Percentiles rank a stretch among this genome's conserved stretches.
Conservation (phyloP, 37 sponge, comb jelly and placozoan genomes). For the Aplysina aerophoba region DNA sequence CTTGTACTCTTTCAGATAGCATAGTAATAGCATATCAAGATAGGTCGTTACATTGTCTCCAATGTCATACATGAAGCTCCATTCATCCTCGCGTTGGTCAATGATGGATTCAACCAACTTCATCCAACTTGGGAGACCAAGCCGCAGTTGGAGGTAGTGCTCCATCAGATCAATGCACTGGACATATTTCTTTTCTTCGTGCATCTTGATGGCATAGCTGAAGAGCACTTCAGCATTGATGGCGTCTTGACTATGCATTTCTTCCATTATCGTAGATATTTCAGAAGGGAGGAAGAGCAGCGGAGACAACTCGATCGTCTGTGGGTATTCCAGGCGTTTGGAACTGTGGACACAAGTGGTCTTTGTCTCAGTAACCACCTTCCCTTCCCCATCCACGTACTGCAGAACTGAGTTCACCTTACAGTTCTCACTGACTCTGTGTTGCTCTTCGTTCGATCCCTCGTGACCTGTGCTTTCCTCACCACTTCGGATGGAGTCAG, state of each 20-base stretch:
- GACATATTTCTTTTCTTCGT: constrained; percentile 21
- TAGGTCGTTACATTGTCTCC: constrained; percentile 47
- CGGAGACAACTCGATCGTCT: too few species aligned
- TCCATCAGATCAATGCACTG: constrained; percentile 63
- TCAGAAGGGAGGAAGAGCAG: constrained; percentile 34
- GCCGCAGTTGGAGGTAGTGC: constrained; percentile 55
- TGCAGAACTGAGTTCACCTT: too few species aligned
- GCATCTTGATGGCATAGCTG: constrained; percentile 38
- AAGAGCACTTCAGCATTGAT: constrained; percentile 50
- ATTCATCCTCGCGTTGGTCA: constrained; percentile 70
- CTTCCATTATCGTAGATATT: constrained; percentile 64
- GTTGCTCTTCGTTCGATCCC: too few species aligned
- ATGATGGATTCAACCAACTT: constrained; percentile 63
- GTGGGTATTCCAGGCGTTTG: too few species aligned
- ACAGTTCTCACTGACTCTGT: too few species aligned
- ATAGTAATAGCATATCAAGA: constrained; percentile 50
- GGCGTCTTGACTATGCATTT: constrained; percentile 55
- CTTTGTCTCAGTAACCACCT: too few species aligned
- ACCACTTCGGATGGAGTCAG: too few species aligned
- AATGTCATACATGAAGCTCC: constrained; percentile 62
- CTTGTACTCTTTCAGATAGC: constrained; percentile 58
- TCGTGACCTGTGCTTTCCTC: too few species aligned
- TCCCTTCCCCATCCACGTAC: too few species aligned
- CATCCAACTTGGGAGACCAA: constrained; percentile 56
- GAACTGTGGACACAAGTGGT: too few species aligned